Base-by-base conservation (phyloP, 2,888 invertebrate genomes). In the Melinaea menophilus region DNA sequence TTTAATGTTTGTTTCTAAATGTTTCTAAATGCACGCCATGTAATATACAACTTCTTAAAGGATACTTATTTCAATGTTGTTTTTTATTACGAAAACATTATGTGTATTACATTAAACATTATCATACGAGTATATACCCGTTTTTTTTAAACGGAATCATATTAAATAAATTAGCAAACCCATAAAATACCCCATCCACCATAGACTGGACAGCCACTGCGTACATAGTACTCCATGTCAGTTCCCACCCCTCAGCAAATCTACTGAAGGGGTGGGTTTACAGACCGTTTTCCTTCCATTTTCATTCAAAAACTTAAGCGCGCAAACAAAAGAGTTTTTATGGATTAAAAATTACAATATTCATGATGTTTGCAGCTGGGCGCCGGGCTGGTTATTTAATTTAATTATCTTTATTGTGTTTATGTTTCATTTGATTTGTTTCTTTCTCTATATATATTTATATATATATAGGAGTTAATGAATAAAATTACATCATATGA, bases 271-370 rank as follows among this genome's bases (percentile, higher is more conserved):
- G 22, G 22, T 22, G 1, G 22, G 22, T 22, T 22, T 22, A 35
- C 66, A 59, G 65, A 56, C 63, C 61, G 64, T 65, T 65, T 68
- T 62, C 62, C 61, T 63, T 65, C 68, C 66, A 63, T 55, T 69
- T 65, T 60, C 65, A 68, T 65, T 65, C 56, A 66, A 67, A 67
- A 65, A 59, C 63, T 63, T 68, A 70, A 59, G 63, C 64, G 64
- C 56, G 55, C 66, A 56, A 64, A 68, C 69, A 70, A 70, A 65
- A 68, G 66, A 63, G 68, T 68, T 70, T 67, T 65, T 68, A 68
- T 65, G 68, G 69, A 62, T 60, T 66, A 64, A 66, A 66, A 70
- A 69, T 68, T 69, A 68, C 65, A 69, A 68, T 66, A 69, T 69
- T 66, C 63, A 66, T 65, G 68, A 64, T 64, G 64, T 63, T 61